Evolutionary conservation across 2,888 invertebrate genomes (phyloP).

Genomic region (Eupithecia inturbata): DNA sequence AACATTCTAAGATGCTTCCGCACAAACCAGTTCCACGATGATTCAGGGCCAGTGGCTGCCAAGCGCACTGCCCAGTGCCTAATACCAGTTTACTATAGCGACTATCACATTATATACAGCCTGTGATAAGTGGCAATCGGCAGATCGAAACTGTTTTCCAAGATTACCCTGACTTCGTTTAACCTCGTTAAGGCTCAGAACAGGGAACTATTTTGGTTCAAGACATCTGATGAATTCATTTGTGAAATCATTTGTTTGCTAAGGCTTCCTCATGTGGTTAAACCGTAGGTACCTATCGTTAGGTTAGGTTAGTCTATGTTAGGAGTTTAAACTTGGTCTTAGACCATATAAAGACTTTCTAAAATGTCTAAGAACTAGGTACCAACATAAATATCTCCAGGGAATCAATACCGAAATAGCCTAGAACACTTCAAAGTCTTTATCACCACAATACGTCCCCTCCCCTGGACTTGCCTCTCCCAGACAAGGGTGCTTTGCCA

Average conservation of each 20-base stretch:
- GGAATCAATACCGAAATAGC: background rate
- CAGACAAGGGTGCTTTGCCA: too few species aligned
- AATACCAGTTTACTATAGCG: background rate
- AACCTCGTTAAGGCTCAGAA: background rate
- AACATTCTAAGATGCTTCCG: slow-evolving; percentile 33
- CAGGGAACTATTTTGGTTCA: background rate
- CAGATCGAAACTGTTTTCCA: slow-evolving; percentile 12
- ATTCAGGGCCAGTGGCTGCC: slow-evolving; percentile 34
- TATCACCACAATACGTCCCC: background rate
- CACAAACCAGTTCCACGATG: slow-evolving; percentile 35
- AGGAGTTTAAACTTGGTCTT: background rate
- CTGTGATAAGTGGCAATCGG: slow-evolving; percentile 25
- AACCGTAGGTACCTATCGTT: too few species aligned
- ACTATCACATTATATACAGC: background rate
- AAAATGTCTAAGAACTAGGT: background rate
- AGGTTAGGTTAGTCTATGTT: too few species aligned
- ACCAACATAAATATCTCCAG: background rate
- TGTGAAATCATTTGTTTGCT: background rate
- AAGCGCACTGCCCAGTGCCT: slow-evolving; percentile 18
- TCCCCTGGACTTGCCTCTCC: too few species aligned
- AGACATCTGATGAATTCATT: background rate
- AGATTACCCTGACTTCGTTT: slow-evolving; percentile 1
- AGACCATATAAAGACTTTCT: background rate
- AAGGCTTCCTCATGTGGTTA: too few species aligned
- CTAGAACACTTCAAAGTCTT: background rate